Evolutionary conservation across 2,113 vertebrate genomes (phyloP), one percentile per base, ranked within the genome.

Genomic region (Varanus komodoensis): DNA sequence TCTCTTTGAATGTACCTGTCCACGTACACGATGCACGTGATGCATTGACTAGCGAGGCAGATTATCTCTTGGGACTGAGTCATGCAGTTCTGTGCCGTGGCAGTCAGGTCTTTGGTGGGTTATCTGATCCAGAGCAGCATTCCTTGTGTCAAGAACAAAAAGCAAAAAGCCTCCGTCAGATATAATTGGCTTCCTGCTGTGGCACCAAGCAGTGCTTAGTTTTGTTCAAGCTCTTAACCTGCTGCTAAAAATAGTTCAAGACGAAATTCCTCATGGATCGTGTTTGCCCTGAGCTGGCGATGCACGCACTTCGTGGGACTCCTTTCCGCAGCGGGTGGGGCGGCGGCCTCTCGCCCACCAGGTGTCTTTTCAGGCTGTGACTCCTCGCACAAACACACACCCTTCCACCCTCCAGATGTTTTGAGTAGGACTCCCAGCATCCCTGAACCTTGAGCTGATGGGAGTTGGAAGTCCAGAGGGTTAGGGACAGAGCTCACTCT

Each of bases 21-120:
- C 6, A 25, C 90, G 86, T 8, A 0, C 83, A 83, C 93, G 89
- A n/a, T 23, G 9, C 90, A 7, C 92, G 79, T 89, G 93, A 89
- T 61, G 6, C 8, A 57, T 52, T 17, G 8, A 29, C 1, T 29
- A 64, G 54, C 69, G 44, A 92, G 89, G 57, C 79, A 73, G 61
- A 9, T 0, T 64, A 9, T 48, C 92, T 78, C 74, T 32, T 78
- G n/a, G 12, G 25, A 85, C 75, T 79, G 80, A 12, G 0, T 0
- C 3, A 85, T 23, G 25, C 74, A 32, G 0, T 8, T 52, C 48
- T 68, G 29, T 78, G 83, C 6, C 15, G 38, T 68, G 82, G 48
- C 80, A 92, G n/a, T 0, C 0, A 0, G 0, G 23, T 44, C 48
- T 6, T 3, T 25, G 5, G 78, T 19, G 89, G 52, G 15, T 64